phyloP scores from a whole-genome alignment of 2,797 vertebrate genomes.

The Parauchenoglanis ngamensis region DNA sequence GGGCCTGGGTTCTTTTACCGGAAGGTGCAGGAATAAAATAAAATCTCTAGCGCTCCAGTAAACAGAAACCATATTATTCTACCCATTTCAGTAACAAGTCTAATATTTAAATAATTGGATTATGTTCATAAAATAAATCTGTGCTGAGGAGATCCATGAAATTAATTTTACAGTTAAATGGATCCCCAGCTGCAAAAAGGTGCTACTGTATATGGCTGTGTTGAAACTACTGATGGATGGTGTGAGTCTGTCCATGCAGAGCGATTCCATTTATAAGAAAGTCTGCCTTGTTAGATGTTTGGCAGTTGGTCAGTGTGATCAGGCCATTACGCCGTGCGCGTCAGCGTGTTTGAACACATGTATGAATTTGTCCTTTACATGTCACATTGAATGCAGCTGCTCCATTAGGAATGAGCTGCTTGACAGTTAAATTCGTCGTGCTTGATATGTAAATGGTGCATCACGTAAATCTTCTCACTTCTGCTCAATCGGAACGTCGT shows the following conservation, averaged over 20 bases:
- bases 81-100: background rate
- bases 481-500: background rate
- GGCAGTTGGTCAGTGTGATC: background rate
- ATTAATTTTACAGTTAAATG: background rate
- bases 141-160: background rate
- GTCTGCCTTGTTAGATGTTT: conserved; percentile 3
- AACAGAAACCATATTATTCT: background rate
- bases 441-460: background rate
- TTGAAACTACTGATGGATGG: background rate
- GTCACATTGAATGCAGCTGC: background rate
- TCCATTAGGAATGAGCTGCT: background rate
- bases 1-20: background rate
- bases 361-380: background rate
- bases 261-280: background rate
- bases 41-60: background rate
- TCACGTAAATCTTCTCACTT: background rate
- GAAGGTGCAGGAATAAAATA: background rate
- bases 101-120: background rate
- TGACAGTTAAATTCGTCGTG: background rate
- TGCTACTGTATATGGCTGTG: background rate
- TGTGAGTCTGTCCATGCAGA: background rate
- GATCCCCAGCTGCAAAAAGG: background rate
- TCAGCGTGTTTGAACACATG: background rate
- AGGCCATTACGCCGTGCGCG: background rate
- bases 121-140: background rate